These are phyloP conservation scores for Corynorhinus townsendii DNA, from an alignment of 2,113 vertebrate species.

Conservation along the genomic window DNA sequence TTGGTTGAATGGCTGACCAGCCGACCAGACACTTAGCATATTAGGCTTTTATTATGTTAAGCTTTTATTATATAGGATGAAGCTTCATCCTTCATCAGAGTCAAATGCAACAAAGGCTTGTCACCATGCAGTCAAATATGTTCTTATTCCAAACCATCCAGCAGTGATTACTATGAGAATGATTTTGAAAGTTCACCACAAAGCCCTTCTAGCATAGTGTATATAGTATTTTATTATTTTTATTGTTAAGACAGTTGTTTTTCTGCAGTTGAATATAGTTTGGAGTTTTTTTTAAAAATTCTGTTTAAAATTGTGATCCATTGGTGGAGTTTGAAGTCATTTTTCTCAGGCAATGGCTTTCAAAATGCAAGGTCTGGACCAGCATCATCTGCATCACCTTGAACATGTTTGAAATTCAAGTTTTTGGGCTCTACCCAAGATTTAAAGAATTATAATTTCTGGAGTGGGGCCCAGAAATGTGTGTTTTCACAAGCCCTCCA, in stretches of 20 bases:
- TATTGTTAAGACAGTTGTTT: not conserved
- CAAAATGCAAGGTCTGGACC: not conserved
- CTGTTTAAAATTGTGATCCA: not conserved
- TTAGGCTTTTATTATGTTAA: no score
- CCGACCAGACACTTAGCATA: no score
- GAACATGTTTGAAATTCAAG: not conserved
- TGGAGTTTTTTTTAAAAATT: not conserved
- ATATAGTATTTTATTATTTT: not conserved
- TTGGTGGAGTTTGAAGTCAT: not conserved
- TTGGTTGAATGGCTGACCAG: no score
- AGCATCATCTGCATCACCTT: not conserved
- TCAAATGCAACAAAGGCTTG: not conserved
- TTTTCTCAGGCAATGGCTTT: not conserved
- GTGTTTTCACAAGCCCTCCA: not conserved
- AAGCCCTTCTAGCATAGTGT: not conserved
- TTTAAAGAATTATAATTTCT: not conserved
- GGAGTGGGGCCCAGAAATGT: no score
- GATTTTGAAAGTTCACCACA: not conserved
- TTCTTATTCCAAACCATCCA: not conserved
- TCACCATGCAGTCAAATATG: not conserved
- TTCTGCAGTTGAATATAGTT: not conserved
- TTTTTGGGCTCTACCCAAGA: not conserved
- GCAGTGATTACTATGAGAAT: not conserved
- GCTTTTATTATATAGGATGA: not conserved
- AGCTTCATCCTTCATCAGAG: not conserved